Evolutionary conservation across 2,113 vertebrate species (phyloP).

Genomic region (Protomyctophum bolini): DNA sequence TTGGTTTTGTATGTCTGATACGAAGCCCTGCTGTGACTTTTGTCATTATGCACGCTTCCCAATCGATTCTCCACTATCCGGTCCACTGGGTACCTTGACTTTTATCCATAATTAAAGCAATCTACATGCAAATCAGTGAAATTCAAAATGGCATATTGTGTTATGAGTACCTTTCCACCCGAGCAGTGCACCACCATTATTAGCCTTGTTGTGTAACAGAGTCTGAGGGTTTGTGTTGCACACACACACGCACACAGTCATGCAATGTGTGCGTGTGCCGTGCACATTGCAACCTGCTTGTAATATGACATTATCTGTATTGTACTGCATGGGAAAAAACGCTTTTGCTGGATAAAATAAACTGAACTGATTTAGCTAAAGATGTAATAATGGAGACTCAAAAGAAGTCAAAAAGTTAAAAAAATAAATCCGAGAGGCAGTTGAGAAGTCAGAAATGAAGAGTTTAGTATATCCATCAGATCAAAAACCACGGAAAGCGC

Average conservation of each 20-base stretch:
- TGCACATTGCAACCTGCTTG: no score
- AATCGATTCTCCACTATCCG: constrained; percentile 78
- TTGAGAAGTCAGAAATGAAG: no score
- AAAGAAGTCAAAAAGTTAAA: no score
- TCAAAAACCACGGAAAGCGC: no score
- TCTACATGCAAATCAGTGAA: constrained; percentile 81
- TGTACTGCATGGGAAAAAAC: no score
- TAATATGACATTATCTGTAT: no score
- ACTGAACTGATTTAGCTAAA: no score
- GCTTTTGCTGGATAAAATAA: no score
- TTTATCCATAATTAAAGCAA: constrained; percentile 84
- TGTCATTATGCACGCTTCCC: constrained; percentile 77
- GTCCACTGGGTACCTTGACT: constrained; percentile 78
- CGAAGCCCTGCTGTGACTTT: constrained; percentile 67
- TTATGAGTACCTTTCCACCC: constrained; percentile 52
- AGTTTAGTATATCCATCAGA: no score
- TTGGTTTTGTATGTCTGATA: constrained; percentile 59
- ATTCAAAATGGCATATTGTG: constrained; percentile 69
- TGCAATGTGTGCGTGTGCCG: not conserved
- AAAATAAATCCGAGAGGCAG: no score
- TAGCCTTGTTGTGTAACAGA: constrained; percentile 23
- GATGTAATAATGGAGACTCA: no score
- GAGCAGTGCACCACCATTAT: constrained; percentile 45
- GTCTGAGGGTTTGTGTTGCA: constrained; percentile 21
- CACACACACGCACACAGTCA: constrained; percentile 20